These are phyloP conservation scores for Parnassius smintheus DNA, from an alignment of 2,888 invertebrate genomes.

Conservation along the genomic window DNA sequence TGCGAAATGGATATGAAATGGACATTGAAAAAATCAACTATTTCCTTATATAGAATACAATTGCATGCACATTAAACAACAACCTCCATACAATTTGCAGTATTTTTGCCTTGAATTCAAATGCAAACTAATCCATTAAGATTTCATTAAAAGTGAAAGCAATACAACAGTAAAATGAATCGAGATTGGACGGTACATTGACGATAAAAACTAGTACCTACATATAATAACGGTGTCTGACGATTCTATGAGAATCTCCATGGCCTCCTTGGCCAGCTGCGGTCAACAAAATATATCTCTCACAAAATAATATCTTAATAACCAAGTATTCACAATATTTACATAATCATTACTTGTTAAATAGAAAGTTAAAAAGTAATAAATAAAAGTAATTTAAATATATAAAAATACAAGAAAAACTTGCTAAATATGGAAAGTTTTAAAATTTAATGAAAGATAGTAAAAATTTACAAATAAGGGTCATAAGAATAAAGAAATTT, in stretches of 20 bases:
- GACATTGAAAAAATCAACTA: conserved; percentile 14
- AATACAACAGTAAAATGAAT: conserved; percentile 10
- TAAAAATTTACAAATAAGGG: background rate
- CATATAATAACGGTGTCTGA: conserved; percentile 50
- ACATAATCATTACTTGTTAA: conserved; percentile 10
- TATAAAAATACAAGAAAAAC: conserved; percentile 3
- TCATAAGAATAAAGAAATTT: background rate
- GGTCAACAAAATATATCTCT: conserved; percentile 56
- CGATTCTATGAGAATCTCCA: conserved; percentile 40
- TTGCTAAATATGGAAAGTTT: background rate
- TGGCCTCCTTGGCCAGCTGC: conserved; percentile 57
- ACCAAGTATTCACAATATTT: conserved; percentile 27
- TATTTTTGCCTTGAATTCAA: background rate
- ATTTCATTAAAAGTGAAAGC: conserved; percentile 6
- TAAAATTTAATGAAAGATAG: background rate
- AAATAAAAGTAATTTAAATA: background rate
- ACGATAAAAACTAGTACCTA: conserved; percentile 52
- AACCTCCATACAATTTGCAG: conserved; percentile 3
- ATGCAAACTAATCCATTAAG: conserved; percentile 6
- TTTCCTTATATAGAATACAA: conserved; percentile 23
- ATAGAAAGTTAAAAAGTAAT: background rate
- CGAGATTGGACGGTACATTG: conserved; percentile 34
- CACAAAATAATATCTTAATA: conserved; percentile 39
- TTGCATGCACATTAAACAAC: conserved; percentile 19
- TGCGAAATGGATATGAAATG: conserved; percentile 9